Evolutionary conservation across 2,888 invertebrate genomes (phyloP).

Genomic region (Eledona agricola): DNA sequence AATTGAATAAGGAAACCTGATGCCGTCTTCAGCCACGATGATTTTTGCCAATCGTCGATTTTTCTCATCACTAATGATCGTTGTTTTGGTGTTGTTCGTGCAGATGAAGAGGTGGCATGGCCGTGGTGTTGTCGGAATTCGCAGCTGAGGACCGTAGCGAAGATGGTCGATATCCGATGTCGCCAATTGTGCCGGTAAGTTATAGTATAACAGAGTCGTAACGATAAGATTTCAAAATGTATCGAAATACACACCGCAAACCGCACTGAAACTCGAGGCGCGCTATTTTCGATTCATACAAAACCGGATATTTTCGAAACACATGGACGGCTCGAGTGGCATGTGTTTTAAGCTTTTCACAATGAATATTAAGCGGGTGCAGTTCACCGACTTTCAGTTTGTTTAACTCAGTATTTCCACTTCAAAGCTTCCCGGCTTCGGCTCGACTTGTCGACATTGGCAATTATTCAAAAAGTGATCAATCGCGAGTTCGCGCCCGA

Average conservation of each 20-base stretch:
- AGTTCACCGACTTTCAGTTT: conserved; percentile 24
- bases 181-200: conserved; percentile 38
- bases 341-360: conserved; percentile 27
- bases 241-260: conserved; percentile 31
- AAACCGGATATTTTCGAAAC: conserved; percentile 23
- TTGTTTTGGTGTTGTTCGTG: conserved; percentile 18
- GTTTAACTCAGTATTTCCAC: conserved; percentile 24
- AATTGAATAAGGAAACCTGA: conserved; percentile 33
- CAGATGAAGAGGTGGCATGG: conserved; percentile 36
- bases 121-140: conserved; percentile 29
- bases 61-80: conserved; percentile 1
- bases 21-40: too few relatives aligned
- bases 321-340: conserved; percentile 13
- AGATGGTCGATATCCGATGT: conserved; percentile 29
- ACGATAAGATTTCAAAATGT: too few relatives aligned
- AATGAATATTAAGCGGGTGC: conserved; percentile 25
- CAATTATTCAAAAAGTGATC: conserved; percentile 3
- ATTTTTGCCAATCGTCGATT: too few relatives aligned
- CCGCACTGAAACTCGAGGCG: conserved; percentile 20
- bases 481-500: too few relatives aligned
- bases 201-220: conserved; percentile 1
- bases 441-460: conserved; percentile 13
- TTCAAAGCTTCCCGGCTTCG: conserved; percentile 14
- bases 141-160: conserved; percentile 23
- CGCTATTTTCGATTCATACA: conserved; percentile 24